Base-by-base conservation (phyloP, 2,888 invertebrate genomes). In the Hypercompe scribonia region DNA sequence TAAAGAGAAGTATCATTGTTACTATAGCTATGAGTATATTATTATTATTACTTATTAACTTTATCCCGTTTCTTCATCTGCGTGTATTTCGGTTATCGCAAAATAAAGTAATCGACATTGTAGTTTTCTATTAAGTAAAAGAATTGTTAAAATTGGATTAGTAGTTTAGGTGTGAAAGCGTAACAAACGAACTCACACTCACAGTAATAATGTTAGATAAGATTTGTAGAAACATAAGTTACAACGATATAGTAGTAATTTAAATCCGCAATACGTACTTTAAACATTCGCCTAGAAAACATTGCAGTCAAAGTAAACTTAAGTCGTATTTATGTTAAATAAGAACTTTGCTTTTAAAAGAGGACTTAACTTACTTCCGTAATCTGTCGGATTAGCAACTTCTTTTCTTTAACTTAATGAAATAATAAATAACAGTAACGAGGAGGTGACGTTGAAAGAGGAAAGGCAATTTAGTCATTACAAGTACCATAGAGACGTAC, bases 321-420 rank as follows among this genome's bases (percentile, higher is more conserved):
- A 7, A 31, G 31, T 61, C 28, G 31, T 31, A 15, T 58, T 61
- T 31, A 61, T 61, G 28, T 61, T 61, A 31, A 61, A 61, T 61
- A 61, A 7, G 31, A 61, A 61, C 28, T 61, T 61, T 61, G 61
- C 31, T 61, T 61, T 61, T 61, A 61, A 61, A 61, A 61, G 18
- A 31, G 31, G 61, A 31, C 18, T 61, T 58, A 15, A 15, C 58
- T 61, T 61, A 8, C 18, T 31, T 31, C 61, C 28, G 61, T 61
- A 61, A 61, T 61, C 61, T 31, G 61, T 61, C 31, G 18, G 61
- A 61, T 61, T 61, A 61, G 28, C 31, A 31, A 31, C 31, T 61
- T 18, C 15, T 61, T 61, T 31, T 50, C 24, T 31, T 61, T 5
- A 15, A 31, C 18, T 66, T 42, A 28, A 42, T 39, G 11, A 28